Evolutionary conservation across 35 echinoderm and acorn worm genomes (phyloP).

Genomic region (Ophioderma brevispina): DNA sequence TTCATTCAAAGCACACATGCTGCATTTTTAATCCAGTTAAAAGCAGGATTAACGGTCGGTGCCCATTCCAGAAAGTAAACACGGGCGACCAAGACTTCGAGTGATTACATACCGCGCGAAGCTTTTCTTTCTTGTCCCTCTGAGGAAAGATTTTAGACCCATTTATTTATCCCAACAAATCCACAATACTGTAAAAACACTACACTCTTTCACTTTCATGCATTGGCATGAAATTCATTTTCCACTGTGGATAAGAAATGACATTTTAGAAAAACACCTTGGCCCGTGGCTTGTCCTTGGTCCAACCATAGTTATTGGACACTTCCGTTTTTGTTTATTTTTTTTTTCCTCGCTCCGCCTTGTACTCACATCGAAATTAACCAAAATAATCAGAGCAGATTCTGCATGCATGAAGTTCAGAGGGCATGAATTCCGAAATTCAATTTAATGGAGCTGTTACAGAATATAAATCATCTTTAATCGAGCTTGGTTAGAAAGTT

Average conservation of each 20-base stretch:
- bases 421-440: neutral
- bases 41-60: neutral
- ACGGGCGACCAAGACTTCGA: neutral
- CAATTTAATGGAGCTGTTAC: neutral
- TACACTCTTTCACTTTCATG: too few relatives aligned
- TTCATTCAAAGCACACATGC: neutral
- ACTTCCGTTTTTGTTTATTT: too few relatives aligned
- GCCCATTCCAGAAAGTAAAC: neutral
- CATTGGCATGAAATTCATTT: too few relatives aligned
- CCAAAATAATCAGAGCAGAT: too few relatives aligned
- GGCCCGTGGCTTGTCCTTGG: too few relatives aligned
- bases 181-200: too few relatives aligned
- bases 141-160: neutral
- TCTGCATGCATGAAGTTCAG: too few relatives aligned
- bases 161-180: neutral
- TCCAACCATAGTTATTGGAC: too few relatives aligned
- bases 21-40: neutral
- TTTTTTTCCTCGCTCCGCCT: too few relatives aligned
- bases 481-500: neutral
- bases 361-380: too few relatives aligned
- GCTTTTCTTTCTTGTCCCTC: neutral
- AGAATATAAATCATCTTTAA: conserved; percentile 4
- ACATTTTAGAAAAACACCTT: too few relatives aligned
- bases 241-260: too few relatives aligned
- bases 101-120: neutral